Evolutionary conservation across 2,797 vertebrate genomes (phyloP), one percentile per base, ranked within the genome.

Genomic region (Urocyon cinereoargenteus): DNA sequence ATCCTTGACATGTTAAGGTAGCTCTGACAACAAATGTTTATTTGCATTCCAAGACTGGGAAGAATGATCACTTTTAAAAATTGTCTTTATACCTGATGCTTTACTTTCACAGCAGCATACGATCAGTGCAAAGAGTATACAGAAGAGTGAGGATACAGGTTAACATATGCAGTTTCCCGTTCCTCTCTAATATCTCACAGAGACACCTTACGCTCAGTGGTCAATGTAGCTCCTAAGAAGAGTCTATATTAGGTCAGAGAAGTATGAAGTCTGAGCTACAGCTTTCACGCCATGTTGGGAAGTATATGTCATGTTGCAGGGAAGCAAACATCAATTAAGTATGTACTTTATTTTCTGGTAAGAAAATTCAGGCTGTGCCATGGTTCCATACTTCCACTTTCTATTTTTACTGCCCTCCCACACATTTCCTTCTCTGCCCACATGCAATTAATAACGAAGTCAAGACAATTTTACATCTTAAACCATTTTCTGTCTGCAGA

Each of bases 361-460:
- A 97, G 83, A 78, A 84, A 75, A 92, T 81, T 75, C 24, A 36
- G 66, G 15, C 34, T 91, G 7, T 55, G 45, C 40, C 21, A 4
- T 78, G 40, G 34, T 75, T 96, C 51, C 40, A 21, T 73, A 72
- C 55, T 72, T 79, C 28, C 18, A 72, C 57, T 94, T 93, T 81
- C 55, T 91, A 15, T 96, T 96, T 96, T 86, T 75, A 51, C 18
- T 88, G 31, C 19, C 40, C 40, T 87, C 34, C 49, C 18, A 19
- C 51, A 28, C 36, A 55, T 94, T 64, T 94, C 53, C 53, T 57
- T 92, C 24, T 95, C 78, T 97, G 53, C 78, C 59, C 59, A 91
- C 59, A 24, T 66, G 28, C 59, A 89, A 21, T 89, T 93, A 95
- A 92, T 88, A 94, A 94, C 26, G 78, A 94, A 91, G 53, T 96